These are phyloP conservation scores for Kryptolebias ocellatus DNA, from an alignment of 2,797 vertebrate genomes.

Conservation along the genomic window DNA sequence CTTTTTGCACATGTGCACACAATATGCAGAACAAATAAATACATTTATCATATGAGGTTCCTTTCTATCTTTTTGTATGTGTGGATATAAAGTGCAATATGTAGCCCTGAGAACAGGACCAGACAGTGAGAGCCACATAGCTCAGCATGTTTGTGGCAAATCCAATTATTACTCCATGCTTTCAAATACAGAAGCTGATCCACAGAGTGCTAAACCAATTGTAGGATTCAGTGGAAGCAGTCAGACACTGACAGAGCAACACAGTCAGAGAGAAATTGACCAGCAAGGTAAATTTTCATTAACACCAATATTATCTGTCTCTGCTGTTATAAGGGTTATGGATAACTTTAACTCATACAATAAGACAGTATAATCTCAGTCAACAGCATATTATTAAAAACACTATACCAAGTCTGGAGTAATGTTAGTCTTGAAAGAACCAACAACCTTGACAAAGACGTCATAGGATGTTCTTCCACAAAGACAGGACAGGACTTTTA, in stretches of 20 bases:
- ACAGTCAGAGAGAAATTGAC: constrained; percentile 23
- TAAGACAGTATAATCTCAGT: too few species aligned
- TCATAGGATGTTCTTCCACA: too few species aligned
- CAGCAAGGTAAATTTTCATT: constrained; percentile 69
- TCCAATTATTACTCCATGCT: constrained; percentile 89
- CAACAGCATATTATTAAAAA: too few species aligned
- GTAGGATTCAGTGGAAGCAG: constrained; percentile 72
- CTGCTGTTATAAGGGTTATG: constrained; percentile 1
- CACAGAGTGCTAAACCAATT: constrained; percentile 89
- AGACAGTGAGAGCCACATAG: constrained; percentile 84
- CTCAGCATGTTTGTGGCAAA: constrained; percentile 90
- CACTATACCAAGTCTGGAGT: too few species aligned
- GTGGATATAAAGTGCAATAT: constrained; percentile 77
- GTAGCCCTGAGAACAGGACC: constrained; percentile 81
- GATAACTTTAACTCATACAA: too few species aligned
- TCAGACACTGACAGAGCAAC: constrained; percentile 22
- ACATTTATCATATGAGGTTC: constrained; percentile 23
- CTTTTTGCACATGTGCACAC: neutral
- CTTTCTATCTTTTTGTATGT: constrained; percentile 56
- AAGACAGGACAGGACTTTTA: too few species aligned
- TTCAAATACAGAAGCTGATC: constrained; percentile 88
- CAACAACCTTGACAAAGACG: too few species aligned
- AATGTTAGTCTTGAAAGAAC: too few species aligned
- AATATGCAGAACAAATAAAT: neutral
- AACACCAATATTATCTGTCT: constrained; percentile 30